A percentile compares a stretch with the other conserved stretches of the same genome.
Conservation (phyloP, 2,888 invertebrate species). For the Dasysyrphus tricinctus region DNA sequence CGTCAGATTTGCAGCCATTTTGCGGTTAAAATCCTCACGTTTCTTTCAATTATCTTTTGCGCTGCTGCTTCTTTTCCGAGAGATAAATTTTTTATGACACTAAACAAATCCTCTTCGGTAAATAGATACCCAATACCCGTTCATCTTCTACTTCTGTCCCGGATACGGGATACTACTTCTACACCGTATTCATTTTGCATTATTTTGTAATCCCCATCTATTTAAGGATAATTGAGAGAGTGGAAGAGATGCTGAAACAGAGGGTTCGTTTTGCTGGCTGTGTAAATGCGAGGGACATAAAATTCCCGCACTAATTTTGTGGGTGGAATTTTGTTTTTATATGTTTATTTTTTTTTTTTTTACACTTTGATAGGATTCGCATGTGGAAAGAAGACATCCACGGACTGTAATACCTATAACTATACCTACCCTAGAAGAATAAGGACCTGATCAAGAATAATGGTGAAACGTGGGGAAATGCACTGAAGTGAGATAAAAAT, state of each 20-base stretch:
- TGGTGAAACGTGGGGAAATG: conserved; percentile 36
- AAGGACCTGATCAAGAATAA: conserved; percentile 58
- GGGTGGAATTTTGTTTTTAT: conserved; percentile 46
- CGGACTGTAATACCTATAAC: not conserved
- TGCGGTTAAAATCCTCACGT: conserved; percentile 75
- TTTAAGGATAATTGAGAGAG: conserved; percentile 71
- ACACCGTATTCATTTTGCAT: conserved; percentile 73
- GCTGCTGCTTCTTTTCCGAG: conserved; percentile 61
- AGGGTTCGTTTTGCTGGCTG: conserved; percentile 40
- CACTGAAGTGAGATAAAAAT: conserved; percentile 70
- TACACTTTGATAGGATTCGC: conserved; percentile 36
- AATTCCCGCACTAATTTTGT: conserved; percentile 71
- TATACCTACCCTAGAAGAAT: not conserved
- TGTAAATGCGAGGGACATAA: conserved; percentile 58
- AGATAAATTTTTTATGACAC: conserved; percentile 76
- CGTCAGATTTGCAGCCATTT: conserved; percentile 76
- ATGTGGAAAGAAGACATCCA: conserved; percentile 23
- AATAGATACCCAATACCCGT: conserved; percentile 64
- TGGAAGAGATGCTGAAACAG: conserved; percentile 40
- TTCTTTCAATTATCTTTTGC: conserved; percentile 75
- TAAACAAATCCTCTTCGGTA: conserved; percentile 69
- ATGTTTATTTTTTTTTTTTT: conserved; percentile 9
- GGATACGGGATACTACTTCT: not conserved
- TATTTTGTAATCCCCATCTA: conserved; percentile 75
- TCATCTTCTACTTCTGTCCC: conserved; percentile 5